Base-by-base conservation (phyloP, 2,888 invertebrate species). In the Eupithecia vulgata region DNA sequence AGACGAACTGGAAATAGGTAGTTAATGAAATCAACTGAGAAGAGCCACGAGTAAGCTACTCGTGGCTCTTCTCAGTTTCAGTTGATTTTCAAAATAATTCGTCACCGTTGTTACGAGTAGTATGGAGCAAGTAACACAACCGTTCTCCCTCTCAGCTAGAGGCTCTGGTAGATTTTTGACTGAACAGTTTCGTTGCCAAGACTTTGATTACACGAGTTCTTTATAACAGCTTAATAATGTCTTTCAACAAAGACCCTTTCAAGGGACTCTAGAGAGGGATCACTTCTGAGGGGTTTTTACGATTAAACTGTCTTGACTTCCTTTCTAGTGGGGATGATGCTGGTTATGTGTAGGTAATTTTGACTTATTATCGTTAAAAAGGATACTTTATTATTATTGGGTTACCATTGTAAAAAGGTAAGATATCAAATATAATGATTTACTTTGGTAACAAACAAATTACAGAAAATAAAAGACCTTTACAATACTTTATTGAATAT, bases 131-230 rank as follows among this genome's bases (percentile, higher is more conserved):
- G n/a, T 75, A 48, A 40, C 17, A 17, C 1, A 72, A 59, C 72
- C 48, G 25, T 68, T n/a, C 34, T 3, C 6, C 8, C 1, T n/a
- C 17, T 70, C 7, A 66, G 68, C 72, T 72, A 61, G 13, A 67
- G 62, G 64, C 68, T 62, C 67, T 61, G 59, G 48, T 34, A 67
- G 35, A 62, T 72, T 74, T 72, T 76, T 68, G 74, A 70, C 52
- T 67, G 71, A 25, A 77, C 59, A 40, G 72, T 70, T 34, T 68
- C 67, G 72, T 72, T 74, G 70, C 72, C 66, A 74, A 74, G 74
- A 74, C 76, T 76, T 76, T 76, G 76, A 74, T 71, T 74, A 74
- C 68, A 74, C 67, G 76, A 76, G 74, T 72, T 72, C 72, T 72
- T 74, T 66, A 35, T 76, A 74, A 70, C 74, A 74, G 72, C 74